These are phyloP conservation scores for Telmatochromis brachygnathus DNA, from an alignment of 2,113 vertebrate genomes.

Conservation along the genomic window DNA sequence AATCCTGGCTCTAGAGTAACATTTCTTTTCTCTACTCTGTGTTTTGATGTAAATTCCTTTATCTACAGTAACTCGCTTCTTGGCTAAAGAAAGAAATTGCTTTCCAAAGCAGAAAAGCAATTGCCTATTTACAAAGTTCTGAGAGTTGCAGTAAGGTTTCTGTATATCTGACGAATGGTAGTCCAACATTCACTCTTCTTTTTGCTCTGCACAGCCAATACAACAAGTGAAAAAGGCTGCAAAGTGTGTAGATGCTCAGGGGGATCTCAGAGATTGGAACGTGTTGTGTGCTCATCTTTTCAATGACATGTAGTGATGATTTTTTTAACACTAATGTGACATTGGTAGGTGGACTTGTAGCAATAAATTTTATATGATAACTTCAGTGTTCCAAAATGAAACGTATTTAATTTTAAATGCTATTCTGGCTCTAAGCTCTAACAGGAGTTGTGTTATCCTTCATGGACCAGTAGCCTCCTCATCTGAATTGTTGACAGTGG, in stretches of 20 bases:
- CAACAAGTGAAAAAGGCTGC: neutral
- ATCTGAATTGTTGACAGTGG: conserved; percentile 55
- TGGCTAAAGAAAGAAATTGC: neutral
- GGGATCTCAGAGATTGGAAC: neutral
- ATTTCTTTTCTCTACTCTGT: neutral
- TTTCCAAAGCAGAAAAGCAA: neutral
- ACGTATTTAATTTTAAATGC: neutral
- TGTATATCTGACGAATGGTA: neutral
- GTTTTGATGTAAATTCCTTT: neutral
- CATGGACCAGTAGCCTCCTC: conserved; percentile 38
- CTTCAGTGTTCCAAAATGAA: neutral
- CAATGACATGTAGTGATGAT: neutral
- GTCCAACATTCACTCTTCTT: neutral
- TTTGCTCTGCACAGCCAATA: neutral
- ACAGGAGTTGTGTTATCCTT: conserved; percentile 11
- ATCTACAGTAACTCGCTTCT: neutral
- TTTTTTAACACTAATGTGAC: neutral
- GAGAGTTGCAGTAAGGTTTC: neutral
- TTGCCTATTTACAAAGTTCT: neutral
- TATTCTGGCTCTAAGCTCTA: neutral
- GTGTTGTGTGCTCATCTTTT: neutral
- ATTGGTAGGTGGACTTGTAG: neutral
- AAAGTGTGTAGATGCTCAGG: neutral
- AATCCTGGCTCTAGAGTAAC: neutral
- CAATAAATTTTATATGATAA: neutral